phyloP scores from a whole-genome alignment of 2,113 vertebrate species.

The Tachuris rubrigastra region DNA sequence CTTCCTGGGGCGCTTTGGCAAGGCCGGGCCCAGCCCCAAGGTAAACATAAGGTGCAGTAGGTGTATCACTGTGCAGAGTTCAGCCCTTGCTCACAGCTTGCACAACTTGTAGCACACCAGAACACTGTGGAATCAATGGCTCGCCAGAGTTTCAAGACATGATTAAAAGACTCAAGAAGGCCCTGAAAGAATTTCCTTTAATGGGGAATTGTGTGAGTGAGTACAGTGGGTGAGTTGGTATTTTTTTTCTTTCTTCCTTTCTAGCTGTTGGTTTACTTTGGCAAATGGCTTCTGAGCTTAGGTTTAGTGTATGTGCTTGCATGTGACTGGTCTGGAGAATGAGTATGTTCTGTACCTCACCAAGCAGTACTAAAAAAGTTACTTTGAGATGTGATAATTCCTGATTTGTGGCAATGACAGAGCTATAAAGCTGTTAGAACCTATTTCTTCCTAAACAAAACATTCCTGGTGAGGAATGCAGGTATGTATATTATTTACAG shows the following conservation, averaged over 20 bases:
- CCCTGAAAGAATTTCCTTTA: slow-evolving; percentile 73
- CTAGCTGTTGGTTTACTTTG: slow-evolving; percentile 52
- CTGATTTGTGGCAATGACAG: slow-evolving; percentile 1
- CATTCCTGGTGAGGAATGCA: neutral
- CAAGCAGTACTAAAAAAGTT: neutral
- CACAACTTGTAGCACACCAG: slow-evolving; percentile 63
- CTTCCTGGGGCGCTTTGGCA: slow-evolving; percentile 62
- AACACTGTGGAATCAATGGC: slow-evolving; percentile 67
- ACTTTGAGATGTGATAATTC: neutral
- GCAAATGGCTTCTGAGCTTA: slow-evolving; percentile 32
- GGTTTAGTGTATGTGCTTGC: slow-evolving; percentile 29
- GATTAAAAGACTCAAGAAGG: slow-evolving; percentile 75
- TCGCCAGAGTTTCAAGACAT: slow-evolving; percentile 75
- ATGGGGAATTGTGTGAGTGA: slow-evolving; percentile 95
- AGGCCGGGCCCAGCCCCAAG: slow-evolving; percentile 58
- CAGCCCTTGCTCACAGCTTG: slow-evolving; percentile 62
- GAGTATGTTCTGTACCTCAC: slow-evolving; percentile 19
- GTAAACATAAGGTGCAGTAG: slow-evolving; percentile 80
- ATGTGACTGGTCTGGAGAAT: slow-evolving; percentile 16
- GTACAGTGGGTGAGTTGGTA: slow-evolving; percentile 86
- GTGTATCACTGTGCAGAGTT: slow-evolving; percentile 63
- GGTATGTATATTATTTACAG: neutral
- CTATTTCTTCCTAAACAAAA: neutral
- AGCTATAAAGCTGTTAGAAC: neutral
- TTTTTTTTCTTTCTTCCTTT: slow-evolving; percentile 53